Percentiles rank a stretch among this genome's conserved stretches.
Evolutionary conservation across 2,888 invertebrate species (phyloP).

Genomic region (Esperia sulphurella): DNA sequence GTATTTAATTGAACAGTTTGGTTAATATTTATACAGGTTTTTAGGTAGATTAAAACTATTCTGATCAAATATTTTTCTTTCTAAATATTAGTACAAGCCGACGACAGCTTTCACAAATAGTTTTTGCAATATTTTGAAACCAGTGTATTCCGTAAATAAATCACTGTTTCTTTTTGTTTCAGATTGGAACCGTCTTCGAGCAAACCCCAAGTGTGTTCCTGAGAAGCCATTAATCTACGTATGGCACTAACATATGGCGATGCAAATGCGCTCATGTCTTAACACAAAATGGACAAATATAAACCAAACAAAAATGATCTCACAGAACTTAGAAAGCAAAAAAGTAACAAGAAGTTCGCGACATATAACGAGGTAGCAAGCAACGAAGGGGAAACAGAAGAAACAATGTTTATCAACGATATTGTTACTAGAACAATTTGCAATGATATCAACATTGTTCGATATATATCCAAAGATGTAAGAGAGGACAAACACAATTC

Average conservation of each 20-base stretch:
- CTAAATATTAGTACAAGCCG: too few species aligned
- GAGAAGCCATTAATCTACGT: conserved; percentile 8
- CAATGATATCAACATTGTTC: not conserved
- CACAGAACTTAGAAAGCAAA: not conserved
- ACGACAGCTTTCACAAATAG: too few species aligned
- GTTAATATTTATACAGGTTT: too few species aligned
- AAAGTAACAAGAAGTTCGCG: not conserved
- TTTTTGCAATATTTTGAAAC: too few species aligned
- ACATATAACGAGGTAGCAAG: not conserved
- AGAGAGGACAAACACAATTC: not conserved
- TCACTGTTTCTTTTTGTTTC: conserved; percentile 15
- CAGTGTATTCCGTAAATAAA: not conserved
- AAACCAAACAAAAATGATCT: conserved; percentile 7
- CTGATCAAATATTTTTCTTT: too few species aligned
- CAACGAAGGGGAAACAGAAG: not conserved
- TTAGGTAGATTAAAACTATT: too few species aligned
- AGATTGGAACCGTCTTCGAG: conserved; percentile 10
- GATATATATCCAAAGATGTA: not conserved
- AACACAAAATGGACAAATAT: conserved; percentile 19
- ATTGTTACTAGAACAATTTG: not conserved
- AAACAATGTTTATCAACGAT: not conserved
- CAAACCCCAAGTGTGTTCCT: conserved; percentile 9
- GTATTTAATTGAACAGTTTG: too few species aligned
- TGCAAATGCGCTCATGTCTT: conserved; percentile 8
- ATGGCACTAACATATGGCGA: conserved; percentile 21